Base-by-base conservation (phyloP, 2,888 invertebrate genomes). In the Lypha dubia region DNA sequence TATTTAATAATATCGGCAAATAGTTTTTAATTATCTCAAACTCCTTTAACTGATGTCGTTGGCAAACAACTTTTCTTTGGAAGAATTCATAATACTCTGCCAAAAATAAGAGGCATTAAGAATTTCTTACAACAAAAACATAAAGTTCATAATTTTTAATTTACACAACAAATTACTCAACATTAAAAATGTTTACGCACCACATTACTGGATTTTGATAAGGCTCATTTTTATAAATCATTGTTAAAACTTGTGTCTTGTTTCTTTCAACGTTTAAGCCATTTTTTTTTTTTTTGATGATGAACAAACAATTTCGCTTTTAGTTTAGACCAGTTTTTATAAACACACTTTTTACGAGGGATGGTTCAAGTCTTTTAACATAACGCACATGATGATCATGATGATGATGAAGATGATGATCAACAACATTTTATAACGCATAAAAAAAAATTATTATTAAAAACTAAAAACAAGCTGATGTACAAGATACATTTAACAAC, bases 181-280 rank as follows among this genome's bases (percentile, higher is more conserved):
- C 65, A 84, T 84, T 76, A 76, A 84, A 79, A 60, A 58, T 70
- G 58, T 71, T 75, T 79, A 84, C 83, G 83, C 79, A 84, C 65
- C 63, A 44, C 41, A 71, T 75, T 84, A 67, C 75, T 79, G 70
- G 63, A 15, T 76, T 79, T 75, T 79, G 83, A 84, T 84, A 84
- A 71, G 65, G 7, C 65, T 60, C 51, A 38, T 70, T 79, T 74
- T 71, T 28, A 24, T 38, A 65, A 53, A 62, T 32, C 15, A 74
- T 74, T 32, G 63, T 83, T 79, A 51, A 71, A 63, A 35, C 13
- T 56, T 62, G 65, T 58, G 35, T 17, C 62, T 49, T 35, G 62
- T 77, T 70, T 44, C 38, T 15, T 8, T 15, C 11, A 38, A 28
- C 28, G 28, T 28, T 28, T 28, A 4, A 32, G 7, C 3, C 17